Evolutionary conservation across 1,140 invertebrate species (phyloP), one percentile per base, ranked within the genome.

Genomic region (Drosophila arizonae): DNA sequence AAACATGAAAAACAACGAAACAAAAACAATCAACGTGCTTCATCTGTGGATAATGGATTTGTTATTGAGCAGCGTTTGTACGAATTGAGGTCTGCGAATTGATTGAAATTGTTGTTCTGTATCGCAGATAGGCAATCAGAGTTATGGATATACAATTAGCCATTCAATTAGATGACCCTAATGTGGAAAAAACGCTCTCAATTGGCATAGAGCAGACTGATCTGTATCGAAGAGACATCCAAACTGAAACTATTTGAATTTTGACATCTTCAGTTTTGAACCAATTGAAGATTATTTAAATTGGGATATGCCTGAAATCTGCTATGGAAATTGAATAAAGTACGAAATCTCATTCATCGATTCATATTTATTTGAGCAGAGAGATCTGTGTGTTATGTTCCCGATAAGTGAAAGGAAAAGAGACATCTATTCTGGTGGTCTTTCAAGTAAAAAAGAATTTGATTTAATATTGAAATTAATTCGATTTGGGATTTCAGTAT

Each of bases 41-140:
- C 45, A 33, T 43, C 60, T 74, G 52, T 36, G 67, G 60, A 41
- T 82, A 86, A 86, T 86, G 63, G 76, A 82, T 79, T 74, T 81
- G 82, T 60, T 79, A 82, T 86, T 87, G 76, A 70, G 56, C 30
- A 67, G 51, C 75, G 46, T 50, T 64, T 61, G 43, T 41, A 15
- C 41, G 56, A 55, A 82, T 82, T 73, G 73, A 54, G 66, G 66
- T 61, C 54, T 56, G 69, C 46, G 39, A 43, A 17, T 39, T 58
- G 68, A 66, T 72, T 77, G 67, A 62, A 39, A 69, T 26, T 48
- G 28, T 15, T 30, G 36, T 39, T 61, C 63, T n/a, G 24, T 72
- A 45, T 51, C 45, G 50, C 57, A 30, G 51, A 81, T 77, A 39
- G 63, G 52, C 72, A 85, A 64, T 66, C 50, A 66, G 41, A 66